Percentiles rank a stretch among this genome's conserved stretches.
Conservation (phyloP, 2,113 vertebrate genomes). For the Indri indri region DNA sequence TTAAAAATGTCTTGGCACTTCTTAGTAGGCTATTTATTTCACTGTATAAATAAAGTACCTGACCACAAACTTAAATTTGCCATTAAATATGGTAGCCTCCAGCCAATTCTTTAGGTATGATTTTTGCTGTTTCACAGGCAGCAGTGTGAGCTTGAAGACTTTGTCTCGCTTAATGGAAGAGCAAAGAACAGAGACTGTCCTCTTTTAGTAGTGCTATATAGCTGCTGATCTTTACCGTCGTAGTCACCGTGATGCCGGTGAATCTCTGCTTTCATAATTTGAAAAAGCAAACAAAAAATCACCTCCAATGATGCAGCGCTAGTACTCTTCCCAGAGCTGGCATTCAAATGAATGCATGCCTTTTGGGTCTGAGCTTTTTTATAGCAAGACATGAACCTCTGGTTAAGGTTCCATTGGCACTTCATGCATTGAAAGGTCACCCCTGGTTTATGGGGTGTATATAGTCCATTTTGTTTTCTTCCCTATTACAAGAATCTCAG, state of each 20-base stretch:
- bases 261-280: conserved; percentile 43
- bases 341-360: conserved; percentile 28
- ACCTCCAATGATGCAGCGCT: not conserved
- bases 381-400: conserved; percentile 48
- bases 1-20: conserved; percentile 35
- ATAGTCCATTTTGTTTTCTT: conserved; percentile 45
- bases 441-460: conserved; percentile 33
- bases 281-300: conserved; percentile 2
- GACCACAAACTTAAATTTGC: conserved; percentile 18
- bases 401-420: conserved; percentile 43
- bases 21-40: conserved; percentile 7
- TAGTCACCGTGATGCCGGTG: not conserved
- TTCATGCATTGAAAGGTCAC: conserved; percentile 69
- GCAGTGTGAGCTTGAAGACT: not conserved
- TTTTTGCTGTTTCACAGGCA: not conserved
- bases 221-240: not conserved
- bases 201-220: not conserved
- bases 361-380: conserved; percentile 45
- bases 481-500: conserved; percentile 9
- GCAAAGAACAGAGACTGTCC: not conserved
- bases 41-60: not conserved
- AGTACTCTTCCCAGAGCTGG: conserved; percentile 2
- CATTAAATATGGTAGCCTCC: conserved; percentile 2
- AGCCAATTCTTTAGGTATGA: not conserved
- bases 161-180: not conserved